phyloP scores from a whole-genome alignment of 37 sponge, comb jelly and placozoan species.

The Geodia barretti region DNA sequence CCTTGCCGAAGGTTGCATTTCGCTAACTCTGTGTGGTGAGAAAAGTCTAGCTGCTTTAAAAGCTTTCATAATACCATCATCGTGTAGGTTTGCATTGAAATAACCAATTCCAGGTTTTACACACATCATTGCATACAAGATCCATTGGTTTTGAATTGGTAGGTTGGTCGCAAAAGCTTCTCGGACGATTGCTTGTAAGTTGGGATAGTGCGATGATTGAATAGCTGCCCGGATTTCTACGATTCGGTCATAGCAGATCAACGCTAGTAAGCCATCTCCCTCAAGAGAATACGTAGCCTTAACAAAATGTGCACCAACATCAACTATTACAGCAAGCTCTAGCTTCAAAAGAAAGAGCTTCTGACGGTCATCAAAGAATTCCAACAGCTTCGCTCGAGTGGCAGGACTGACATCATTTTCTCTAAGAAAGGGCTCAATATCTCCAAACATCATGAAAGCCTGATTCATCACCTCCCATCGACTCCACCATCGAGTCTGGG shows the following conservation, averaged over 20 bases:
- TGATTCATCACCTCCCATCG: slow-evolving; percentile 10
- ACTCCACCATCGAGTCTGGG: slow-evolving; percentile 16
- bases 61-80: neutral
- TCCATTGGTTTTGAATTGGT: neutral
- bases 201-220: neutral
- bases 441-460: slow-evolving; percentile 1
- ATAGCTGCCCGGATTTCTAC: neutral
- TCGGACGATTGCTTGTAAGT: slow-evolving; percentile 1
- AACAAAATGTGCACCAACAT: slow-evolving; percentile 1
- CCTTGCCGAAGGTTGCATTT: neutral
- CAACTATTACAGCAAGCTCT: slow-evolving; percentile 20
- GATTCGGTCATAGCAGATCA: slow-evolving; percentile 1
- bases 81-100: neutral
- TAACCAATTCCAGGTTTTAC: slow-evolving; percentile 7
- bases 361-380: slow-evolving; percentile 10
- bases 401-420: slow-evolving; percentile 11
- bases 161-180: neutral
- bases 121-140: neutral
- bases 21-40: neutral
- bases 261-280: slow-evolving; percentile 16
- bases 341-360: slow-evolving; percentile 1
- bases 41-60: slow-evolving; percentile 38
- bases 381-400: slow-evolving; percentile 14
- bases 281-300: slow-evolving; percentile 22
- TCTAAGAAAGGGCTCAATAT: slow-evolving; percentile 13